Percentiles rank a stretch among this genome's conserved stretches.
Conservation (phyloP, 1,140 invertebrate genomes). For the Amyelois transitella region DNA sequence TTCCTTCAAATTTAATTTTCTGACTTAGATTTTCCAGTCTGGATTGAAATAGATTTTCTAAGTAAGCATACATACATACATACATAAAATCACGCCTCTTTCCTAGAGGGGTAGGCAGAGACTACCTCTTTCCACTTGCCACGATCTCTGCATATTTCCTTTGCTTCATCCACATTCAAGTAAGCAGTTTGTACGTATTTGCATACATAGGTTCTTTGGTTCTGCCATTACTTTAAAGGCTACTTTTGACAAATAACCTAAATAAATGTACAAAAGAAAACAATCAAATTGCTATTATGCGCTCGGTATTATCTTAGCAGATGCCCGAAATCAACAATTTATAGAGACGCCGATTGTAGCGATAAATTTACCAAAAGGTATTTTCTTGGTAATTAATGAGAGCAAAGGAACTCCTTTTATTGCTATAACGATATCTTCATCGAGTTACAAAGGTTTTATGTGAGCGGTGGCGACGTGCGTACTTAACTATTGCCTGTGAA, state of each 20-base stretch:
- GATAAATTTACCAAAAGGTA: conserved; percentile 45
- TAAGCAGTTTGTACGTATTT: too few species aligned
- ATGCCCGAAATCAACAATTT: conserved; percentile 43
- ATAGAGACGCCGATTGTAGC: conserved; percentile 38
- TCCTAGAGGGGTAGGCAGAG: too few species aligned
- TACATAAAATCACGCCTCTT: too few species aligned
- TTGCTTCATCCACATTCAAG: too few species aligned
- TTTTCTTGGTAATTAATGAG: conserved; percentile 47
- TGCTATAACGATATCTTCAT: conserved; percentile 52
- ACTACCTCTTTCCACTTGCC: too few species aligned
- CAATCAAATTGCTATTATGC: conserved; percentile 20
- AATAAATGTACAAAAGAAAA: conserved; percentile 18
- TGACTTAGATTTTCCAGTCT: too few species aligned
- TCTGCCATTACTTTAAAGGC: too few species aligned
- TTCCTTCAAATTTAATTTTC: too few species aligned
- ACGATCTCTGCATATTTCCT: too few species aligned
- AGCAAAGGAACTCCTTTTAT: conserved; percentile 38
- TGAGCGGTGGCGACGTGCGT: conserved; percentile 7
- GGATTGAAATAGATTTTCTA: too few species aligned
- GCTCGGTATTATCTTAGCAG: conserved; percentile 22
- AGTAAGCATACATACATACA: too few species aligned
- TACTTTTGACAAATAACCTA: neutral
- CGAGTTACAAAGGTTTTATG: conserved; percentile 40
- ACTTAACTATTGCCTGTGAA: conserved; percentile 12
- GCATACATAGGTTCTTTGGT: too few species aligned